phyloP scores from a whole-genome alignment of 2,113 vertebrate genomes.

The Peromyscus maniculatus region DNA sequence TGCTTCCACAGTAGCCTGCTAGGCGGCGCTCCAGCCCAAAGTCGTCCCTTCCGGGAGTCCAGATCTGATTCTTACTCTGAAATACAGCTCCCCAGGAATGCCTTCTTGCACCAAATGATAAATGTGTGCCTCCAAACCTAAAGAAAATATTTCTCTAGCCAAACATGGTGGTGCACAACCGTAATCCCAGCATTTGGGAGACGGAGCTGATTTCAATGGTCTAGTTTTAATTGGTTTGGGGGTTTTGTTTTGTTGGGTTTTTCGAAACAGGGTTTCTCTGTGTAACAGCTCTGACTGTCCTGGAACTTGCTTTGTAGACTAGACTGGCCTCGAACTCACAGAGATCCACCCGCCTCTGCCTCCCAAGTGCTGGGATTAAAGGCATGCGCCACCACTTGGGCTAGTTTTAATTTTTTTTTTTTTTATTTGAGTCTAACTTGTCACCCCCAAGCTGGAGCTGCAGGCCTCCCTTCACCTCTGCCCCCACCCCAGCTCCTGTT shows the following conservation, averaged over 20 bases:
- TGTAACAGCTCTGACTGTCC: not conserved
- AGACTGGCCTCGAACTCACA: not conserved
- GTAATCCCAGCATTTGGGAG: not conserved
- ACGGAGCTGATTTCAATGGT: not conserved
- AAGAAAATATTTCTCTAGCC: conserved; percentile 61
- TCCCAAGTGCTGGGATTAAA: not conserved
- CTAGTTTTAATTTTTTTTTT: not conserved
- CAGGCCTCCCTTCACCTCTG: not conserved
- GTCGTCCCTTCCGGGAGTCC: not conserved
- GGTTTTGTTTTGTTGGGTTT: not conserved
- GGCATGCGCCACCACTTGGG: rapidly evolving
- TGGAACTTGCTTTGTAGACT: not conserved
- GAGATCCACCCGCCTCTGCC: not conserved
- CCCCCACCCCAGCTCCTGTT: not conserved
- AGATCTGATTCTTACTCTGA: not conserved
- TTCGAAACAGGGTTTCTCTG: not conserved
- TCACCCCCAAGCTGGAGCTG: not conserved
- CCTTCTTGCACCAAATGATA: conserved; percentile 80
- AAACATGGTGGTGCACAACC: not conserved
- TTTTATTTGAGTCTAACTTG: conserved; percentile 3
- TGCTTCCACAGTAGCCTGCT: not conserved
- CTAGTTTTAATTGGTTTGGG: not conserved
- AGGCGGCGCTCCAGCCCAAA: not conserved
- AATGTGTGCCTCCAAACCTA: conserved; percentile 79
- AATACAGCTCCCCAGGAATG: conserved; percentile 53